These are phyloP conservation scores for Mohoua ochrocephala DNA, from an alignment of 2,113 vertebrate species.

Conservation along the genomic window DNA sequence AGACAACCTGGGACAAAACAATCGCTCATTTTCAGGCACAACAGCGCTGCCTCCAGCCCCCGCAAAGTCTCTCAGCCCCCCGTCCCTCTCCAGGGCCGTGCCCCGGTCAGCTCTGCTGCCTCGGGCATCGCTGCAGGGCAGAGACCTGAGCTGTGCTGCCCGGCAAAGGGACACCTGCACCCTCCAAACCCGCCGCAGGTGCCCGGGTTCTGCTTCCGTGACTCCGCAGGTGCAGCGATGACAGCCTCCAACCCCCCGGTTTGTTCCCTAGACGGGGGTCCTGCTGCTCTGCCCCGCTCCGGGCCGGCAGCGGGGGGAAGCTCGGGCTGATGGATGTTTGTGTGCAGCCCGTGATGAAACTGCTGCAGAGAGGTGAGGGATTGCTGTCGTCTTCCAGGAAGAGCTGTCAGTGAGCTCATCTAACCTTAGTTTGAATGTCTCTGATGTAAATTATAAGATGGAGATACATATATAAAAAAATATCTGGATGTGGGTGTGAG, in stretches of 20 bases:
- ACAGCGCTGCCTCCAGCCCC: neutral
- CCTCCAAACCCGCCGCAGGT: neutral
- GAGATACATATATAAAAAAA: neutral
- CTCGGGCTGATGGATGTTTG: neutral
- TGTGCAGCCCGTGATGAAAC: neutral
- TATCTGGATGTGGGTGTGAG: neutral
- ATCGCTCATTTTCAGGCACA: neutral
- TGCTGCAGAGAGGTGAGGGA: neutral
- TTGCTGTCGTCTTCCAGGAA: neutral
- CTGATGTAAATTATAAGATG: neutral
- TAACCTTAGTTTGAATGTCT: conserved; percentile 30
- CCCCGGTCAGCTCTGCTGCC: fast-evolving
- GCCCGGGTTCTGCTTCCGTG: fast-evolving
- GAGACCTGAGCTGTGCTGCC: fast-evolving
- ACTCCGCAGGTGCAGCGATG: fast-evolving
- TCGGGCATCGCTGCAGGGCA: neutral
- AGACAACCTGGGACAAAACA: neutral
- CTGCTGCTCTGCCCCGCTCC: neutral
- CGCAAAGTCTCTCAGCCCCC: neutral
- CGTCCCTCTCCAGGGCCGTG: fast-evolving
- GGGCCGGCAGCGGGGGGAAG: neutral
- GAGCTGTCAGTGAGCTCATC: neutral
- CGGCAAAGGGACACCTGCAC: neutral
- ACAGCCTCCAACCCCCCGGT: fast-evolving
- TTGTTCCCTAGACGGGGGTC: neutral